Evolutionary conservation across 1,140 invertebrate species (phyloP), one percentile per base, ranked within the genome.

Genomic region (Drosophila setifemur): DNA sequence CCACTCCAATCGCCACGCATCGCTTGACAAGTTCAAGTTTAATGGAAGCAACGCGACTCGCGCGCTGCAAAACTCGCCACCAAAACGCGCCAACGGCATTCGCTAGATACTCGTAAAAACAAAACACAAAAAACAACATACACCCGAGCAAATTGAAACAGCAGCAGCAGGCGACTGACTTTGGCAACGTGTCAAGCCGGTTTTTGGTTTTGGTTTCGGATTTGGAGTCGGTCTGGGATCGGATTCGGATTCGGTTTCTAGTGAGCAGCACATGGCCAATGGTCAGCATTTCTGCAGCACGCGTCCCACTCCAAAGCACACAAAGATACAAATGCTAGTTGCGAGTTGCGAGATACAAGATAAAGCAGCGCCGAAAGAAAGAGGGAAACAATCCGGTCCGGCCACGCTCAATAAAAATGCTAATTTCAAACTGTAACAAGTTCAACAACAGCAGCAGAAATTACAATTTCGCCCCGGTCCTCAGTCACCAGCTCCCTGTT

Each of bases 171-270:
- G 25, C 47, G 48, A 67, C 76, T 49, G 66, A 72, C 77, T 81
- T 82, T 82, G 77, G 77, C 77, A 81, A 81, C 77, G 77, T 81
- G 77, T 81, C 77, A 72, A 81, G 67, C 77, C 67, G 77, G 77
- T 81, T 78, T 78, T 33, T 26, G 57, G 37, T 26, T 60, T 43
- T 8, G 50, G 21, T 61, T 57, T 60, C 37, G 29, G 47, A 28
- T 47, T 50, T 9, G 37, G 35, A 16, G 14, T 37, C 14, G 33
- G 5, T 14, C 16, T 35, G 6, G 12, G 29, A 14, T 35, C 8
- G 33, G 33, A 12, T 33, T 33, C 3, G 31, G 33, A 35, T 35
- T 35, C 33, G 33, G 33, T 37, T 37, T 37, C 33, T 37, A 8
- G 33, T 37, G 50, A 57, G 60, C 61, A 63, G 60, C 74, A 82